Evolutionary conservation across 2,113 vertebrate genomes (phyloP), one percentile per base, ranked within the genome.

Genomic region (Sterrhoptilus dennistouni): DNA sequence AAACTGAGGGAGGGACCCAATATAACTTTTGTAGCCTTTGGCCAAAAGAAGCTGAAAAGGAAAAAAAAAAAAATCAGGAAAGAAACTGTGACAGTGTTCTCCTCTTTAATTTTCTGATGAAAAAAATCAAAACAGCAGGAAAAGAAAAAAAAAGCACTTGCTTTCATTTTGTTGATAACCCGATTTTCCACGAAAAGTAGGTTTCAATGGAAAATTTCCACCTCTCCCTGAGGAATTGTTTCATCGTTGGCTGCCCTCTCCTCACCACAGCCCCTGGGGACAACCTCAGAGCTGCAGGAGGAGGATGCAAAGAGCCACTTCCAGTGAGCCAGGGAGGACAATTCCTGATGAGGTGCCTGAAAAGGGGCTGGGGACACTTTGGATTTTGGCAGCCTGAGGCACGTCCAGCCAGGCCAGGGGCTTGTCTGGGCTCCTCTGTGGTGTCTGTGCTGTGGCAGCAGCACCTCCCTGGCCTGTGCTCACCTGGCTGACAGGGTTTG

Each of bases 141-240:
- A 64, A 83, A 90, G 79, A 44, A 68, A 68, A 17, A 74, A 68
- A 68, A 17, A 70, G 56, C 63, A 6, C 76, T 88, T 12, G 40
- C 83, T 83, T 90, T 90, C 68, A 25, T 93, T 93, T 70, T 35
- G 52, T 47, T 81, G 85, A 69, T 89, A 97, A 95, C 94, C 90
- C 68, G 92, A 47, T 97, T 95, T 96, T 77, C 79, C 83, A 83
- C 1, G 0, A 83, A 93, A 97, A 97, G 95, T 94, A 95, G 94
- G 95, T 96, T 97, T 95, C 75, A 38, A 4, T 77, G 92, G 96
- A 93, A 95, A 92, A 83, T 94, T 88, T 80, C 79, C 61, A 35
- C 82, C 65, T 91, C 81, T 93, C 93, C 57, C 81, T 59, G 5
- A 36, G 38, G 90, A 47, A 9, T 50, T 44, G 49, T 50, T 59